phyloP scores from a whole-genome alignment of 2,797 vertebrate species.

The Falco rusticolus region DNA sequence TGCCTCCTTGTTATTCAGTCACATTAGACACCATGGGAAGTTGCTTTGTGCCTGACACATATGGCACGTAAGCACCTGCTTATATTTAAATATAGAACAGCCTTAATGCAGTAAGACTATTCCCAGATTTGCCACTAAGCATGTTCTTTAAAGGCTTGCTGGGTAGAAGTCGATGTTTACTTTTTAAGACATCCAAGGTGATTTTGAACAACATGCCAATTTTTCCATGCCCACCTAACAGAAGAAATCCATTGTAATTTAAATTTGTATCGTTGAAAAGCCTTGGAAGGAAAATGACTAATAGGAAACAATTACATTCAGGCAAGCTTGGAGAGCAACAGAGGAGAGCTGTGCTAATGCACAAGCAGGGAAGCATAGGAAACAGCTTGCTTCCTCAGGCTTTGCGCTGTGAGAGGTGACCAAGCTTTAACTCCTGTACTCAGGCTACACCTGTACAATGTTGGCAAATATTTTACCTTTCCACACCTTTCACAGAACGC shows the following conservation, averaged over 20 bases:
- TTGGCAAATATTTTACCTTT: not conserved
- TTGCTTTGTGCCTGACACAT: slow-evolving; percentile 19
- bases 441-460: not conserved
- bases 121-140: slow-evolving; percentile 60
- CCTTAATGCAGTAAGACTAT: slow-evolving; percentile 57
- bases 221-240: not conserved
- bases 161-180: slow-evolving; percentile 4
- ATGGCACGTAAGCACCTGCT: slow-evolving; percentile 57
- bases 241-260: not conserved
- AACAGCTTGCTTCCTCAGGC: not conserved
- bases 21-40: not conserved
- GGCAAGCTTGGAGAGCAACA: not conserved
- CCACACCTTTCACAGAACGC: not conserved
- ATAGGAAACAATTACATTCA: not conserved
- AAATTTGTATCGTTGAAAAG: not conserved
- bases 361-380: not conserved
- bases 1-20: not conserved
- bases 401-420: not conserved
- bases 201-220: not conserved
- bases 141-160: slow-evolving; percentile 54
- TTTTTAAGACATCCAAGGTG: slow-evolving; percentile 35
- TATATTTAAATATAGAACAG: slow-evolving; percentile 65
- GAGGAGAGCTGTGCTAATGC: not conserved
- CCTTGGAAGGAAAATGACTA: not conserved
- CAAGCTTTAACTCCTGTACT: not conserved